phyloP scores from a whole-genome alignment of 2,113 vertebrate genomes.

The Numida meleagris region DNA sequence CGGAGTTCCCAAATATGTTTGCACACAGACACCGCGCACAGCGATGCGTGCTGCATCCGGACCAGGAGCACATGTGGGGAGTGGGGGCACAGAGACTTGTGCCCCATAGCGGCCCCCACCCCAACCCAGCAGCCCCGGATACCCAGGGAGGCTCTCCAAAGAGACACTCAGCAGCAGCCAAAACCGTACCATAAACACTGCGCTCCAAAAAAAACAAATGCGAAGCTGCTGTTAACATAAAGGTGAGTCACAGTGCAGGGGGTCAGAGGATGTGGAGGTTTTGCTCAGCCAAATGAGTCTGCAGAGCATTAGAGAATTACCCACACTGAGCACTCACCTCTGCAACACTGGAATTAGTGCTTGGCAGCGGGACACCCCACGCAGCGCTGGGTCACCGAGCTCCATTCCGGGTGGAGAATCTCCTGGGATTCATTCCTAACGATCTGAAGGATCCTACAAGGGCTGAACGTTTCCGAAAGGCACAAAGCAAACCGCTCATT shows the following conservation, averaged over 20 bases:
- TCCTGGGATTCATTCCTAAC: background rate
- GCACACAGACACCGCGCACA: fast-evolving
- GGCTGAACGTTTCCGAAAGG: background rate
- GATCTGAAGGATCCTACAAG: background rate
- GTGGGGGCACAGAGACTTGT: fast-evolving
- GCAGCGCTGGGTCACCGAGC: fast-evolving
- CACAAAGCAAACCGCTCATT: background rate
- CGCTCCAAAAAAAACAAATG: background rate
- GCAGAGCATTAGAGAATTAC: background rate
- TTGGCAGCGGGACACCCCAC: background rate
- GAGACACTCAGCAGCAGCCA: fast-evolving
- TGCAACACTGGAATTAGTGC: background rate
- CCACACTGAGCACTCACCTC: background rate
- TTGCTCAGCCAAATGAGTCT: background rate
- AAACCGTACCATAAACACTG: background rate
- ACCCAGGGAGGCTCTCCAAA: background rate
- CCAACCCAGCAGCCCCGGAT: background rate
- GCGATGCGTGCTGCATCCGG: fast-evolving
- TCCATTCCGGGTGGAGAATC: background rate
- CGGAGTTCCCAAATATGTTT: fast-evolving
- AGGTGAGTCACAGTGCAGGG: background rate
- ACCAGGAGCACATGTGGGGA: background rate
- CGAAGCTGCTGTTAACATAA: background rate
- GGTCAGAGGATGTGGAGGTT: fast-evolving
- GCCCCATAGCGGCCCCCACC: background rate